A percentile compares a stretch with the other conserved stretches of the same genome.
phyloP scores from a whole-genome alignment of 1,140 invertebrate genomes.

The Saccostrea cuccullata region DNA sequence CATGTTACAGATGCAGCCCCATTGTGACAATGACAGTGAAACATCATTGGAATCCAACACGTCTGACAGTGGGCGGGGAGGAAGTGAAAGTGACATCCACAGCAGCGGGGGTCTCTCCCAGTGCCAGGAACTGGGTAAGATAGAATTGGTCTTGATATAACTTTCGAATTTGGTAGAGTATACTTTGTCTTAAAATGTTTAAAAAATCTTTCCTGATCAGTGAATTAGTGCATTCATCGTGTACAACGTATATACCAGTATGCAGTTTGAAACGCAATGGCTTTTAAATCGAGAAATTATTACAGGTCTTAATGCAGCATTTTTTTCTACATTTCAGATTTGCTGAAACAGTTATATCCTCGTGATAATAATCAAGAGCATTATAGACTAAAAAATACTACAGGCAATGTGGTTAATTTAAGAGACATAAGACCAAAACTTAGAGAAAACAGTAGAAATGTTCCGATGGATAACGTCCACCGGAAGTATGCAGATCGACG shows the following conservation, averaged over 20 bases:
- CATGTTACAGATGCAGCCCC: not conserved
- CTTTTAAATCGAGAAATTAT: not conserved
- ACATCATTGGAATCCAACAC: constrained; percentile 69
- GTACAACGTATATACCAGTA: too few relatives aligned
- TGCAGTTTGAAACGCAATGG: too few relatives aligned
- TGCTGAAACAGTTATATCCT: constrained; percentile 15
- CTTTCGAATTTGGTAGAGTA: too few relatives aligned
- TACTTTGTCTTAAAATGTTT: too few relatives aligned
- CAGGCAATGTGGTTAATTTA: constrained; percentile 20
- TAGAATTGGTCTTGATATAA: not conserved
- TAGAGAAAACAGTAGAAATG: constrained; percentile 18
- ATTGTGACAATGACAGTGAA: constrained; percentile 70
- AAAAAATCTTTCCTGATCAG: too few relatives aligned
- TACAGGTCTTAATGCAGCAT: not conserved
- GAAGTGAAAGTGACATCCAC: constrained; percentile 71
- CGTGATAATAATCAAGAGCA: not conserved
- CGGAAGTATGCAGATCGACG: constrained; percentile 28
- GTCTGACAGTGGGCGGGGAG: constrained; percentile 70
- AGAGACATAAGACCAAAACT: constrained; percentile 28
- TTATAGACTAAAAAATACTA: not conserved
- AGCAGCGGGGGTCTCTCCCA: constrained; percentile 48
- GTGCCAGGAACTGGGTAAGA: constrained; percentile 49
- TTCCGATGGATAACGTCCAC: constrained; percentile 6
- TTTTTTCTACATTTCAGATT: constrained; percentile 22
- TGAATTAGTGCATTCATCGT: too few relatives aligned